Percentiles rank a stretch among this genome's conserved stretches.
Evolutionary conservation across 1,140 invertebrate genomes (phyloP).

Genomic region (Diabrotica undecimpunctata): DNA sequence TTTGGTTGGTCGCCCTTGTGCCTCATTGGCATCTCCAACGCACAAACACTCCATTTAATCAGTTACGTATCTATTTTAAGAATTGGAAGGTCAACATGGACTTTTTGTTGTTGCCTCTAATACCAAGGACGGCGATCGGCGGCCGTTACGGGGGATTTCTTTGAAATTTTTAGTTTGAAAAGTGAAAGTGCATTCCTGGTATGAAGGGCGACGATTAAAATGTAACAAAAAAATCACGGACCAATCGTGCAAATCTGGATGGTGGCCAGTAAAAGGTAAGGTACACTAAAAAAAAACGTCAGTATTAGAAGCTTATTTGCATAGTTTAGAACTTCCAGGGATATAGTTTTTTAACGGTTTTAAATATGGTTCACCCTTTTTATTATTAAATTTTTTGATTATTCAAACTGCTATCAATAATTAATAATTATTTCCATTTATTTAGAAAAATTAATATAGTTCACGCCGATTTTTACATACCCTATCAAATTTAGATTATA

Average conservation of each 20-base stretch:
- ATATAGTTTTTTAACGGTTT: too few relatives aligned
- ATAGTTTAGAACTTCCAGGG: too few relatives aligned
- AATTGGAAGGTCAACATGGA: not conserved
- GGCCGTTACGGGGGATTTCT: slow-evolving; percentile 27
- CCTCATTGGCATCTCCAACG: slow-evolving; percentile 25
- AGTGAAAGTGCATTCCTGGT: slow-evolving; percentile 14
- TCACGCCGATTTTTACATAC: too few relatives aligned
- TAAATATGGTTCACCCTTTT: too few relatives aligned
- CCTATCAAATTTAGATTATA: too few relatives aligned
- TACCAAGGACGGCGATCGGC: slow-evolving; percentile 35
- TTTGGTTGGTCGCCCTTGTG: slow-evolving; percentile 40
- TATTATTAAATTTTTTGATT: too few relatives aligned
- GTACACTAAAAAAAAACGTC: too few relatives aligned
- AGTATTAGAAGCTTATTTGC: too few relatives aligned
- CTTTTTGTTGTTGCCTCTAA: slow-evolving; percentile 5
- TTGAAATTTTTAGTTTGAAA: not conserved
- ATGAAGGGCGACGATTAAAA: not conserved
- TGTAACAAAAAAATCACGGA: not conserved
- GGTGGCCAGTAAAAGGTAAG: too few relatives aligned
- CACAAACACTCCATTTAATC: slow-evolving; percentile 5
- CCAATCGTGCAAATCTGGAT: not conserved
- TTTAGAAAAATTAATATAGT: too few relatives aligned
- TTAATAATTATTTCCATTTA: too few relatives aligned
- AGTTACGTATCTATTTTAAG: slow-evolving; percentile 1
- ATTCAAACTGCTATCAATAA: too few relatives aligned